Evolutionary conservation across 2,888 invertebrate genomes (phyloP).

Genomic region (Drosophila macrothrix): DNA sequence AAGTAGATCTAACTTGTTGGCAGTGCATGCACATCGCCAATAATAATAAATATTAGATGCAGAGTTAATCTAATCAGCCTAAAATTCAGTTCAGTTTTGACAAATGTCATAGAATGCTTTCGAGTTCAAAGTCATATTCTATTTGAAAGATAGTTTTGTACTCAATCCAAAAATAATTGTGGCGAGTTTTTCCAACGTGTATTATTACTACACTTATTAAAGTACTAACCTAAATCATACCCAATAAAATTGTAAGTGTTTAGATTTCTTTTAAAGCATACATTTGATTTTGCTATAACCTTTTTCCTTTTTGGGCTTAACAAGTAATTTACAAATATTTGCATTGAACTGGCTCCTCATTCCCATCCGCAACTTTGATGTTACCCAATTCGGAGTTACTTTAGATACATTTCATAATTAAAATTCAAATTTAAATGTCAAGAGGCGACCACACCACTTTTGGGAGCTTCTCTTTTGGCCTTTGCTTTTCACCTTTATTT

Average conservation of each 20-base stretch:
- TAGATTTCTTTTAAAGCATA: background rate
- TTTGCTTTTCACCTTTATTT: conserved; percentile 4
- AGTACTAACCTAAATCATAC: background rate
- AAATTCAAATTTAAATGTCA: conserved; percentile 18
- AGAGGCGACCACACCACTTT: conserved; percentile 3
- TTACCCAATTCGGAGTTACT: background rate
- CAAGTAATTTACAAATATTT: conserved; percentile 12
- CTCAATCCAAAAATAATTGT: background rate
- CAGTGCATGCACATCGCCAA: background rate
- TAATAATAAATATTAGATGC: background rate
- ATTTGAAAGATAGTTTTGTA: background rate
- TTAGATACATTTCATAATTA: conserved; percentile 27
- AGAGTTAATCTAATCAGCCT: background rate
- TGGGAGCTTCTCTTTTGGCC: background rate
- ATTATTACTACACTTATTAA: background rate
- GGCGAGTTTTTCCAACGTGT: background rate
- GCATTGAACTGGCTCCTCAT: background rate
- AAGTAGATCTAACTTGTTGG: background rate
- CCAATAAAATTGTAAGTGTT: background rate
- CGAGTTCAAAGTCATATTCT: background rate
- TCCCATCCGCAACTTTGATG: background rate
- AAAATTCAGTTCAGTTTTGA: background rate
- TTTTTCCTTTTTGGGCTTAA: background rate
- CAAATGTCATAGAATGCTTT: background rate
- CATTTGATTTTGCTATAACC: background rate